Evolutionary conservation across 1,140 invertebrate genomes (phyloP), one percentile per base, ranked within the genome.

Genomic region (Ostrea edulis): DNA sequence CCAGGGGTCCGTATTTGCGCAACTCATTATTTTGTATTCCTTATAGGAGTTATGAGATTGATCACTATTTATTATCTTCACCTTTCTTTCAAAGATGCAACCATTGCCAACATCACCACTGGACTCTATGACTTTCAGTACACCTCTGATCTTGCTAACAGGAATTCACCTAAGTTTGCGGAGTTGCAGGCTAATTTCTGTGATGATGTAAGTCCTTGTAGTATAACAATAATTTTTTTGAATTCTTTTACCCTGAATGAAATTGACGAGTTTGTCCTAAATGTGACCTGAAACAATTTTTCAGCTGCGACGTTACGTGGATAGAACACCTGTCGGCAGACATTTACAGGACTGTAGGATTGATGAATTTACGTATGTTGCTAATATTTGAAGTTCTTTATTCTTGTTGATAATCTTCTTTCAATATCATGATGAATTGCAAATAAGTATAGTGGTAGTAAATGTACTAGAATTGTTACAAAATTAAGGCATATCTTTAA

Each of bases 41-140:
- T n/a, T n/a, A n/a, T n/a, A n/a, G n/a, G n/a, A n/a, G n/a, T n/a
- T n/a, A n/a, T n/a, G n/a, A n/a, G n/a, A n/a, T n/a, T n/a, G n/a
- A n/a, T n/a, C n/a, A n/a, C n/a, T n/a, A n/a, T n/a, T n/a, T n/a
- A n/a, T n/a, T n/a, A n/a, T n/a, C n/a, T n/a, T n/a, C n/a, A n/a
- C n/a, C n/a, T 87, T 54, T 65, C 22, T 62, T 87, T 85, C 87
- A 20, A 52, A 89, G 89, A 89, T 87, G 71, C 86, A 14, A 89
- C 89, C 17, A 83, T 83, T 87, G 86, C 89, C 44, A 89, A 89
- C 65, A 52, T 89, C n/a, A 65, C 89, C 0, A 87, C 85, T 83
- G 89, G 89, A 11, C 84, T 89, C 12, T 89, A 89, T 87, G 86
- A 89, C 62, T 89, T 89, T 17, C 55, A 87, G 35, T 89, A 84